A percentile compares a stretch with the other conserved stretches of the same genome.
Evolutionary conservation across 2,113 vertebrate species (phyloP).

Genomic region (Hippocampus abdominalis): DNA sequence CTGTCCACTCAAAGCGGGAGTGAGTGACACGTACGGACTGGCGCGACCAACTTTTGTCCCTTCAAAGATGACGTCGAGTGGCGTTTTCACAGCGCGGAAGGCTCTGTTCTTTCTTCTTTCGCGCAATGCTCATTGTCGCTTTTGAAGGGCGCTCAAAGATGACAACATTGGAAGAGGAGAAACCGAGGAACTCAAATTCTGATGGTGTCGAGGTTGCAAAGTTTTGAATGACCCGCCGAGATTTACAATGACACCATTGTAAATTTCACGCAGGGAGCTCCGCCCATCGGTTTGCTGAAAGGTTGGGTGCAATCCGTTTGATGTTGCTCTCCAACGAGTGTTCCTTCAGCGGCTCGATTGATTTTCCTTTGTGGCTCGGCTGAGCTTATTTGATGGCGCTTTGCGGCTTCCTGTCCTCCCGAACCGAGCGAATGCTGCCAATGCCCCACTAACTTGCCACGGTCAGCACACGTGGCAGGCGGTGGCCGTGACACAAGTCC

Average conservation of each 20-base stretch:
- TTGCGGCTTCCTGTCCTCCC: background rate
- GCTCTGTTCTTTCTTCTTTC: conserved; percentile 11
- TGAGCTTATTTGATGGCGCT: background rate
- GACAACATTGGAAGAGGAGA: no score
- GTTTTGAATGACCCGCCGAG: background rate
- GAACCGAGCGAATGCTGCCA: background rate
- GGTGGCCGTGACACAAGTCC: background rate
- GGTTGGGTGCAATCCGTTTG: background rate
- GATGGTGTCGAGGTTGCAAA: conserved; percentile 1
- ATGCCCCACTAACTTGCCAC: background rate
- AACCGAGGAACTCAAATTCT: no score
- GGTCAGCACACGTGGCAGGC: background rate
- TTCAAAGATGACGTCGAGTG: background rate
- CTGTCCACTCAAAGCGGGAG: conserved; percentile 24
- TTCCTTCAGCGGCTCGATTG: background rate
- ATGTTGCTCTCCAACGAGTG: background rate
- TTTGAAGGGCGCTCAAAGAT: no score
- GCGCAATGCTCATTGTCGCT: background rate
- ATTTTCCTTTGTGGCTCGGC: background rate
- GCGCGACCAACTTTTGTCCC: conserved; percentile 7
- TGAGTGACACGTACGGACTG: conserved; percentile 19
- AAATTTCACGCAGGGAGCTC: conserved; percentile 9
- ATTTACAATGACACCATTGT: conserved; percentile 9
- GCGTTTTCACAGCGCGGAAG: conserved; percentile 3
- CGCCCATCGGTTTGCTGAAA: conserved; percentile 10